Percentiles rank a stretch among this genome's conserved stretches.
Conservation (phyloP, 1,140 invertebrate species). For the Drosophila pseudoobscura region DNA sequence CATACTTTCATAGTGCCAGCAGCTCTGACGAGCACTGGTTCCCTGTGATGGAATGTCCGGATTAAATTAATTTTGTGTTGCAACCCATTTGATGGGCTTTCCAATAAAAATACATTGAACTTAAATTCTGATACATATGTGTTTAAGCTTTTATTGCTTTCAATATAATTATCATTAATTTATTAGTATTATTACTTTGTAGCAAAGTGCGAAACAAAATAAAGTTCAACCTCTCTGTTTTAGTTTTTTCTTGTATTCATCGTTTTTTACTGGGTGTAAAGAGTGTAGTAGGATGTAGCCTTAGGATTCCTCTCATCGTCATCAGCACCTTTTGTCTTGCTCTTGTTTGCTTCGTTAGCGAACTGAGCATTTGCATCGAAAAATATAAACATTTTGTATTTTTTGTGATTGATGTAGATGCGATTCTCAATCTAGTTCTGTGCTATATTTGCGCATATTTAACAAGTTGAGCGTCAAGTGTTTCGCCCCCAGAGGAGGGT, state of each 20-base stretch:
- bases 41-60: slow-evolving; percentile 39
- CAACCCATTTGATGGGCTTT: slow-evolving; percentile 3
- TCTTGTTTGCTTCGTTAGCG: slow-evolving; percentile 72
- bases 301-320: not conserved
- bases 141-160: not conserved
- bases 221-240: slow-evolving; percentile 4
- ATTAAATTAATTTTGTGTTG: slow-evolving; percentile 13
- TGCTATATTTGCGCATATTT: slow-evolving; percentile 49
- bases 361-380: slow-evolving; percentile 60
- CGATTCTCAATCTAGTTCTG: slow-evolving; percentile 43
- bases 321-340: not conserved
- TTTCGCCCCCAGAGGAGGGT: slow-evolving; percentile 27
- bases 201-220: not conserved
- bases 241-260: not conserved
- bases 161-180: too few relatives aligned
- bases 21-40: slow-evolving; percentile 20
- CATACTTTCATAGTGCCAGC: too few relatives aligned
- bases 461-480: slow-evolving; percentile 57
- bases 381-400: slow-evolving; percentile 72
- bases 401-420: slow-evolving; percentile 38
- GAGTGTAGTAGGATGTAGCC: not conserved
- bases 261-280: slow-evolving; percentile 1
- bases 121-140: not conserved
- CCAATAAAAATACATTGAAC: not conserved
- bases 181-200: too few relatives aligned